Evolutionary conservation across 1,140 invertebrate genomes (phyloP).

Genomic region (Halesus radiatus): DNA sequence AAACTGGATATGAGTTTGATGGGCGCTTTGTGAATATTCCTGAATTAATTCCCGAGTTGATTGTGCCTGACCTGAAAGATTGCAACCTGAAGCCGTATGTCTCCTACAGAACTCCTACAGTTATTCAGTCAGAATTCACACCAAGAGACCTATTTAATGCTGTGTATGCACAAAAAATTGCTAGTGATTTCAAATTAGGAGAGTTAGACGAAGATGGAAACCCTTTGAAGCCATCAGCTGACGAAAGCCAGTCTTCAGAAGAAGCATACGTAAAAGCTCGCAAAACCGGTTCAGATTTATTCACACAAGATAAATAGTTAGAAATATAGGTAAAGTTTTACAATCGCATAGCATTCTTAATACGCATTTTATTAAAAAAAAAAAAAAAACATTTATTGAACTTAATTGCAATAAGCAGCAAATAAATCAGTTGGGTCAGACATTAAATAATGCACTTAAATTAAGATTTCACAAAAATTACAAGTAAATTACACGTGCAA

Average conservation of each 20-base stretch:
- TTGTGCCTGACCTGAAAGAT: conserved; percentile 89
- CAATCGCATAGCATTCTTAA: too few species aligned
- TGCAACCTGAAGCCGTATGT: conserved; percentile 94
- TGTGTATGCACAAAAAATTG: conserved; percentile 86
- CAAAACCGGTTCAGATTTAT: conserved; percentile 85
- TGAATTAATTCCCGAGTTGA: conserved; percentile 93
- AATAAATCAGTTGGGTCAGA: too few species aligned
- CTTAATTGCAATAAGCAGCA: too few species aligned
- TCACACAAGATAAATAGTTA: conserved; percentile 59
- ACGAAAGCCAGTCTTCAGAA: conserved; percentile 80
- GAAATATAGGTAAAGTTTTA: too few species aligned
- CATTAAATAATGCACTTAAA: too few species aligned
- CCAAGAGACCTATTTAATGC: conserved; percentile 87
- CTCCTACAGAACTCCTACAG: conserved; percentile 83
- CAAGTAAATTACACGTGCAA: too few species aligned
- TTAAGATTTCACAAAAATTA: too few species aligned
- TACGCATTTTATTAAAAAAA: too few species aligned
- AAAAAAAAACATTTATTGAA: too few species aligned
- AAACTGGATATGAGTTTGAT: conserved; percentile 70
- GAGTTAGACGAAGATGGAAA: conserved; percentile 79
- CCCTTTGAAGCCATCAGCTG: conserved; percentile 78
- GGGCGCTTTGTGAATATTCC: conserved; percentile 77
- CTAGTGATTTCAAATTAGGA: conserved; percentile 80
- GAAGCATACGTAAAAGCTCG: conserved; percentile 78
- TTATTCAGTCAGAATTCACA: conserved; percentile 85